Conservation (phyloP, 2,797 vertebrate genomes). For the Sparidentex hasta region DNA sequence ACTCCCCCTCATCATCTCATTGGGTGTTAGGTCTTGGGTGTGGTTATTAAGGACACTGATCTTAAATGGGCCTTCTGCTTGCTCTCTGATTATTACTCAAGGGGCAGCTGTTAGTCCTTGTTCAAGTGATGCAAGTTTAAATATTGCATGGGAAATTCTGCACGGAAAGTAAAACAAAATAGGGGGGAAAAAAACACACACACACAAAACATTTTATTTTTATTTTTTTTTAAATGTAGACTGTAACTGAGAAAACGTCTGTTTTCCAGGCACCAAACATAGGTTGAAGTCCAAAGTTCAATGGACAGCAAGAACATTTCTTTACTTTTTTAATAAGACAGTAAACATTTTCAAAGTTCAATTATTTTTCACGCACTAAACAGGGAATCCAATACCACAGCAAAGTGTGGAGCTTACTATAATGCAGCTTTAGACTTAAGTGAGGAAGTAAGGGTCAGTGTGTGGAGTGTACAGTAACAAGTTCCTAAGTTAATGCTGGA, state of each 20-base stretch:
- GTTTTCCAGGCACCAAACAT: not conserved
- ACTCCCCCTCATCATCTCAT: conserved; percentile 81
- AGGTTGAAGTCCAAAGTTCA: not conserved
- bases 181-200: not conserved
- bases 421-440: conserved; percentile 37
- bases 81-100: conserved; percentile 75
- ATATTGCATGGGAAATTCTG: conserved; percentile 10
- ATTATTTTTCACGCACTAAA: not conserved
- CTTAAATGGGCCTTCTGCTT: conserved; percentile 83
- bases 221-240: not conserved
- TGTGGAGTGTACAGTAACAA: conserved; percentile 55
- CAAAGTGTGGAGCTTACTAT: conserved; percentile 30
- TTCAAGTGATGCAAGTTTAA: conserved; percentile 46
- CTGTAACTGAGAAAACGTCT: not conserved
- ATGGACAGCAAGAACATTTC: not conserved
- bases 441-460: conserved; percentile 35
- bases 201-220: too few relatives aligned
- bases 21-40: conserved; percentile 80
- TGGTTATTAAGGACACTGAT: conserved; percentile 86
- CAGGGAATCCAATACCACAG: not conserved
- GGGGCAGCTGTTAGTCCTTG: conserved; percentile 62
- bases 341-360: not conserved
- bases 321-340: not conserved
- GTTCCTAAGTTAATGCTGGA: conserved; percentile 55
- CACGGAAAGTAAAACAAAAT: not conserved